A percentile compares a stretch with the other conserved stretches of the same genome.
Conservation (phyloP, 2,113 vertebrate genomes). For the Galeopterus variegatus region DNA sequence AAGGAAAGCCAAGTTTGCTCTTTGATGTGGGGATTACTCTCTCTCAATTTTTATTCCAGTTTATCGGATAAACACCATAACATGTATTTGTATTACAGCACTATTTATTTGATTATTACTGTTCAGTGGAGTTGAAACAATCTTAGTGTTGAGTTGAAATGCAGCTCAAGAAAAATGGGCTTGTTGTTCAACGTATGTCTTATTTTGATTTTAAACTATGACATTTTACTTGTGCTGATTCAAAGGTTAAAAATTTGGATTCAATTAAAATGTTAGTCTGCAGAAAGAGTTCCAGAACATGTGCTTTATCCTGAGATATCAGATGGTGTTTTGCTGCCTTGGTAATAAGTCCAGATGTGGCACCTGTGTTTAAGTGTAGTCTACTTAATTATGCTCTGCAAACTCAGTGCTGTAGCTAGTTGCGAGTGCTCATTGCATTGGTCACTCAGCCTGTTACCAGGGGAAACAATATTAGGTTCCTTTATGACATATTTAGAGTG, state of each 20-base stretch:
- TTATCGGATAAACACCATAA: not conserved
- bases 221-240: conserved; percentile 58
- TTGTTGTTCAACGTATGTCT: not conserved
- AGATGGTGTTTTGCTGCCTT: conserved; percentile 81
- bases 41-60: not conserved
- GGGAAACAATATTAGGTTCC: conserved; percentile 74
- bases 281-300: conserved; percentile 60
- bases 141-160: conserved; percentile 17
- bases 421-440: conserved; percentile 36
- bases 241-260: conserved; percentile 71
- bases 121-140: not conserved
- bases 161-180: not conserved
- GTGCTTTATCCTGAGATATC: conserved; percentile 67
- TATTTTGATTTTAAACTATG: conserved; percentile 3
- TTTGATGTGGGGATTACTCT: not conserved
- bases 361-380: conserved; percentile 85
- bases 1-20: not conserved
- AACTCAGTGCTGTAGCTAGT: conserved; percentile 52
- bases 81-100: not conserved
- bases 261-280: not conserved
- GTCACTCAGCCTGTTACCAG: conserved; percentile 70
- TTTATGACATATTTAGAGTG: conserved; percentile 72
- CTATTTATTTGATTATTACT: not conserved
- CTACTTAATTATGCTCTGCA: conserved; percentile 80
- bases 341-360: conserved; percentile 89